Base-by-base conservation (phyloP, 1,140 invertebrate genomes). In the Hypsibius dujardini region DNA sequence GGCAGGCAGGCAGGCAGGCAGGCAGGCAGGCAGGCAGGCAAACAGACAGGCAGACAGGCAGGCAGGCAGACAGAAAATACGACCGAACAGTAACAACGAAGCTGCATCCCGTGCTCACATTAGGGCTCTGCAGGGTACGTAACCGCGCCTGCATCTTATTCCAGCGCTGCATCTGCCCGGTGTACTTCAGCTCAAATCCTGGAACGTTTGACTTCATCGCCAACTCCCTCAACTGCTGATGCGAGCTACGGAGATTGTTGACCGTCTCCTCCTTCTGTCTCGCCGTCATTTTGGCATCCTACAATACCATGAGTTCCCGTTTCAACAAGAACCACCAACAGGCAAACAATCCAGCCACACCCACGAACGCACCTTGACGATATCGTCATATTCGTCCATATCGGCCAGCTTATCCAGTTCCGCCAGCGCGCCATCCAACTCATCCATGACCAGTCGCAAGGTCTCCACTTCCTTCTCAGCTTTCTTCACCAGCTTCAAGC, bases 401-500 rank as follows among this genome's bases (percentile, higher is more conserved):
- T 45, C 62, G 42, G 62, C 42, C 12, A 67, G 7, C 42, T 67
- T 45, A 42, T 12, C 62, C 42, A 67, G 45, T 42, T 67, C 62
- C 12, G 62, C 62, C 12, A 67, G 62, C 3, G 62, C 62, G 3
- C 3, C 12, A 7, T 67, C 62, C 12, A 67, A 15, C 62, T 67
- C 62, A 42, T 67, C 62, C 62, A 67, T 67, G 62, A 3, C 42
- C 3, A 67, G 12, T 12, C 62, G 12, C 12, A 12, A 67, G 62
- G 42, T 12, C 3, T 67, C 62, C 62, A 67, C 3, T 42, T 67
- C 62, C 42, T 67, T 67, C 42, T 67, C 62, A 3, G 62, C 62
- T 67, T 67, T 67, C 62, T 12, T 67, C 62, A 67, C 62, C 62
- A 67, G 62, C 45, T 45, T 12, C 3, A 67, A 12, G 42, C 12